Conservation (phyloP, 2,113 vertebrate genomes). For the Pelmatolapia mariae region DNA sequence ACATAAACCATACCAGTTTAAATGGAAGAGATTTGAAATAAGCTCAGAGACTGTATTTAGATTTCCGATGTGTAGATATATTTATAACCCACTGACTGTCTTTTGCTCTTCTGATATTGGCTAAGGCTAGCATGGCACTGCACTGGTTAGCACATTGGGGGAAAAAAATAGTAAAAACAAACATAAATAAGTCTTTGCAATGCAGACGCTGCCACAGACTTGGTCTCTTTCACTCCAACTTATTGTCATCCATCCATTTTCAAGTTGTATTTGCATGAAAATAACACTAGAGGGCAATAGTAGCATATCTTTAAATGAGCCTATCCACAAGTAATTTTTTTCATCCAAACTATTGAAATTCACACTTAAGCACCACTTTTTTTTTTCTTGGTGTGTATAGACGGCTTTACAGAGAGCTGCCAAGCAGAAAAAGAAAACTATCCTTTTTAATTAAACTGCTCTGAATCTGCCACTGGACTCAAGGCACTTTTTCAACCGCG, state of each 20-base stretch:
- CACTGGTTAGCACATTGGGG: neutral
- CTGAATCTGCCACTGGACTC: neutral
- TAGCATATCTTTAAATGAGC: neutral
- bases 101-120: neutral
- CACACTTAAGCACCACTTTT: neutral
- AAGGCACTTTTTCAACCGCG: accelerated
- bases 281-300: conserved; percentile 17
- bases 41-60: neutral
- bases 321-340: too few relatives aligned
- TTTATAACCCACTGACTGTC: neutral
- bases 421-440: neutral
- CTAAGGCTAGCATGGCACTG: neutral
- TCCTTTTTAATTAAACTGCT: neutral
- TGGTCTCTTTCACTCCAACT: neutral
- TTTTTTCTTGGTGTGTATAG: neutral
- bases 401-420: neutral
- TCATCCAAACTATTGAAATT: neutral
- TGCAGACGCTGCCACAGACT: accelerated
- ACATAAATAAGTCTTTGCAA: neutral
- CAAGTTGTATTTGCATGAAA: neutral
- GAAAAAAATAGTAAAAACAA: accelerated
- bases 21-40: neutral
- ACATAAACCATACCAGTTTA: neutral
- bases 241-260: neutral
- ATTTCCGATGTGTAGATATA: accelerated